These are phyloP conservation scores for Pachycephus smyrnensis DNA, from an alignment of 2,888 invertebrate genomes.

Conservation along the genomic window DNA sequence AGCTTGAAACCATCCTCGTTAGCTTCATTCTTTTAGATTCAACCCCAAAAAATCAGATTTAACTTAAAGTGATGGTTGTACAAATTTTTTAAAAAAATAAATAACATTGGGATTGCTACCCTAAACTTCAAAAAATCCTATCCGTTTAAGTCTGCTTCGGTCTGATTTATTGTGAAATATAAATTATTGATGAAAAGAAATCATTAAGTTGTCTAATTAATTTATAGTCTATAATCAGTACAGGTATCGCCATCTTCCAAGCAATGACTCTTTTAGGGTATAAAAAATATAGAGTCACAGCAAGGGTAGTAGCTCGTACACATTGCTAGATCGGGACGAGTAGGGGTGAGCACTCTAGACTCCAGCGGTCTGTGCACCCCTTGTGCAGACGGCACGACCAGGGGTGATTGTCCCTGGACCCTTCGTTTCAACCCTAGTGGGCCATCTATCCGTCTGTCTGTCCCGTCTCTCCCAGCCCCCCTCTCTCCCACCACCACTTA, in stretches of 20 bases:
- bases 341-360: not conserved
- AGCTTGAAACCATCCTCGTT: not conserved
- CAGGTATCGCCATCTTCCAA: not conserved
- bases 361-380: conserved; percentile 12
- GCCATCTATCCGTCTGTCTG: conserved; percentile 41
- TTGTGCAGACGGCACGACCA: conserved; percentile 19
- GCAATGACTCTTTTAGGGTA: not conserved
- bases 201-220: not conserved
- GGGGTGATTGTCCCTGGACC: conserved; percentile 46
- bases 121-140: not conserved
- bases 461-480: not conserved
- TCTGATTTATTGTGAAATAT: not conserved
- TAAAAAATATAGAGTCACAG: not conserved
- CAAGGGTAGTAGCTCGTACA: not conserved
- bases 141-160: not conserved
- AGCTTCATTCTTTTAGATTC: not conserved
- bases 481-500: conserved; percentile 13
- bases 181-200: not conserved
- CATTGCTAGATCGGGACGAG: not conserved
- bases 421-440: conserved; percentile 44
- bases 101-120: not conserved
- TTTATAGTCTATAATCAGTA: not conserved
- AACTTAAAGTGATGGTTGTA: not conserved
- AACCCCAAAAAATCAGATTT: not conserved
- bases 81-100: not conserved